A percentile compares a stretch with the other conserved stretches of the same genome.
These are phyloP conservation scores for Sigmodon hispidus DNA, from an alignment of 2,113 vertebrate species.

Conservation along the genomic window DNA sequence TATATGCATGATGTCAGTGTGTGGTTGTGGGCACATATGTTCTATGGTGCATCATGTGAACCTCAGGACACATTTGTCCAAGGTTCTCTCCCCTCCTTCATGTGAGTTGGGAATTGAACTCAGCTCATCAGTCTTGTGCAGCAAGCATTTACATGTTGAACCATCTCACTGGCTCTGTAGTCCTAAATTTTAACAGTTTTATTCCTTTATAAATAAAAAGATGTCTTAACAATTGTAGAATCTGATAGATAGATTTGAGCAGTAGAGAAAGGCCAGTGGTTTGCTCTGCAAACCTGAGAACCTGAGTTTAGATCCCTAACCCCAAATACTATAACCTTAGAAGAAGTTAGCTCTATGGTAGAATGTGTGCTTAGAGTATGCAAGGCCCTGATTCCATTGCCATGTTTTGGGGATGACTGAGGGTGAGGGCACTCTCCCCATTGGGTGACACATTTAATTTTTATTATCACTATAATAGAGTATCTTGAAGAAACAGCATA, in stretches of 20 bases:
- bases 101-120: not conserved
- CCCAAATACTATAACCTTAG: no score
- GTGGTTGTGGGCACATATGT: not conserved
- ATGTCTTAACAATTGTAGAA: not conserved
- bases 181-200: not conserved
- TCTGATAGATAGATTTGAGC: not conserved
- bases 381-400: not conserved
- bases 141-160: not conserved
- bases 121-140: not conserved
- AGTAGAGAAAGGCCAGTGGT: not conserved
- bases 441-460: not conserved
- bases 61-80: not conserved
- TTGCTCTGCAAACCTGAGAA: not conserved
- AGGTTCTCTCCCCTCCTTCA: not conserved
- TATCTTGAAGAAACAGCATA: not conserved
- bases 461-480: not conserved
- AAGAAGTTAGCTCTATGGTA: not conserved
- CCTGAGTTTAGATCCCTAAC: not conserved
- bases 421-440: not conserved
- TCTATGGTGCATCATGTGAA: not conserved
- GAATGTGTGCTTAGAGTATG: not conserved
- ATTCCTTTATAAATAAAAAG: slow-evolving; percentile 7
- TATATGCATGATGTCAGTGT: not conserved
- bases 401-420: no score
- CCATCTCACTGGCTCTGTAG: not conserved